A percentile compares a stretch with the other conserved stretches of the same genome.
These are phyloP conservation scores for Cephus runcator DNA, from an alignment of 2,888 invertebrate genomes.

Conservation along the genomic window DNA sequence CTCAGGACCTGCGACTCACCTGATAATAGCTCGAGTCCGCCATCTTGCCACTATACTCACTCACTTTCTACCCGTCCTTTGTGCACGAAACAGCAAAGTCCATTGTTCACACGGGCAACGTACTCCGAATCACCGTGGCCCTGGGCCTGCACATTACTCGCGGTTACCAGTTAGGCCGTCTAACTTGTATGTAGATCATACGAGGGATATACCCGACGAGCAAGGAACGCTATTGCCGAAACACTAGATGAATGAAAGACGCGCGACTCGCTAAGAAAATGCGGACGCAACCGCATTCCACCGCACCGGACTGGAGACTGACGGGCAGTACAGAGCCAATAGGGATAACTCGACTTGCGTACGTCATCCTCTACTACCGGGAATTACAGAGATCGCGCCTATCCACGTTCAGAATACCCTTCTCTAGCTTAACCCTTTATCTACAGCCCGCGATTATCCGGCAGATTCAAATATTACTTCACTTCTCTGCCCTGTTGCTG, in stretches of 20 bases:
- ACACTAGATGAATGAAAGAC: slow-evolving; percentile 39
- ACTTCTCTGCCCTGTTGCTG: neutral
- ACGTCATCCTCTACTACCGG: slow-evolving; percentile 17
- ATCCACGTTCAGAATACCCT: neutral
- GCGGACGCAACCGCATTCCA: slow-evolving; percentile 48
- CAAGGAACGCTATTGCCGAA: slow-evolving; percentile 25
- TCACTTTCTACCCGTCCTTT: slow-evolving; percentile 59
- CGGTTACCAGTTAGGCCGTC: neutral
- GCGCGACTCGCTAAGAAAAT: slow-evolving; percentile 39
- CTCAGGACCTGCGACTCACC: slow-evolving; percentile 66
- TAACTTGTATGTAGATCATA: neutral
- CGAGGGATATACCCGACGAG: neutral
- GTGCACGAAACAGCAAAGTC: slow-evolving; percentile 48
- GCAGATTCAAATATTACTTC: neutral
- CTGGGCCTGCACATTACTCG: slow-evolving; percentile 1
- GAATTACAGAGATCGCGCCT: neutral
- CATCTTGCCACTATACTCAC: slow-evolving; percentile 67
- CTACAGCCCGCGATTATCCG: neutral
- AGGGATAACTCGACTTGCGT: slow-evolving; percentile 21
- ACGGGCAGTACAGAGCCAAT: slow-evolving; percentile 38
- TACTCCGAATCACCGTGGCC: slow-evolving; percentile 1
- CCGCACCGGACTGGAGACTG: slow-evolving; percentile 51
- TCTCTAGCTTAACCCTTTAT: neutral
- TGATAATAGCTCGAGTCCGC: slow-evolving; percentile 75
- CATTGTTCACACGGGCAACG: slow-evolving; percentile 43